Evolutionary conservation across 2,797 vertebrate species (phyloP).

Genomic region (Onychomys leucogaster): DNA sequence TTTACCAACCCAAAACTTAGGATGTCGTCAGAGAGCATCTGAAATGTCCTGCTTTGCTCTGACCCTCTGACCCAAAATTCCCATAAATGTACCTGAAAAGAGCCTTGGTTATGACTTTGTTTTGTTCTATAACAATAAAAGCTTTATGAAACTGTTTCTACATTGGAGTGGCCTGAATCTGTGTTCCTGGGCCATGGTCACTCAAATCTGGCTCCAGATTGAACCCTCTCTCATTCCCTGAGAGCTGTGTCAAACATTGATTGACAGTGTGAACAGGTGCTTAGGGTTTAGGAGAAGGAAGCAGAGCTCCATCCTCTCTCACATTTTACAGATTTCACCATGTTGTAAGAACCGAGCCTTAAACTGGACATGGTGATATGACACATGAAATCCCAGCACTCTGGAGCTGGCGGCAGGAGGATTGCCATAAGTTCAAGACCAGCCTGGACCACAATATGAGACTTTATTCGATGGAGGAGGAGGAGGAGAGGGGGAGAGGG

Average conservation of each 20-base stretch:
- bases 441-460: background rate
- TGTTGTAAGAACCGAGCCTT: slow-evolving; percentile 45
- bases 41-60: background rate
- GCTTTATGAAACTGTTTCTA: background rate
- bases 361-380: background rate
- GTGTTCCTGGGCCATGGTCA: background rate
- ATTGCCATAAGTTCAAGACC: background rate
- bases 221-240: background rate
- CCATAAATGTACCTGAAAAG: background rate
- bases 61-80: background rate
- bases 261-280: background rate
- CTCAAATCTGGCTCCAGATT: background rate
- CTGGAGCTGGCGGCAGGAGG: background rate
- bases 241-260: background rate
- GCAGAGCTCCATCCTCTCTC: background rate
- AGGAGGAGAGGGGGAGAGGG: too few species aligned
- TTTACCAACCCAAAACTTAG: background rate
- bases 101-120: background rate
- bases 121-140: background rate
- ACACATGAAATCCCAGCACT: background rate
- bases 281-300: background rate
- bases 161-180: background rate
- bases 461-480: background rate
- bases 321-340: background rate
- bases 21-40: background rate